Evolutionary conservation across 2,113 vertebrate genomes (phyloP).

Genomic region (Plotosus lineatus): DNA sequence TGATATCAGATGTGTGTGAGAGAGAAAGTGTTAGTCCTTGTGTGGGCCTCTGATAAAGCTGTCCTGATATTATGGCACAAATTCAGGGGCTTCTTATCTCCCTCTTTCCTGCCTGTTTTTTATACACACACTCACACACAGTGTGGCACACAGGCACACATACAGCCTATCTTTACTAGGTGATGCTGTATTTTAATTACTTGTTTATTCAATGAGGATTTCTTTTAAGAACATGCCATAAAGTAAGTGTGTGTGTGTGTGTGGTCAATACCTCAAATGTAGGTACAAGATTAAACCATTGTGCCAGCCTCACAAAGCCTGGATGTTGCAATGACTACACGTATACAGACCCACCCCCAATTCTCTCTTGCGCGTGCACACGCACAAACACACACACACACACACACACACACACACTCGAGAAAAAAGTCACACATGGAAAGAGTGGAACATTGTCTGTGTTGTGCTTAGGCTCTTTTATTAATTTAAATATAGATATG

Average conservation of each 20-base stretch:
- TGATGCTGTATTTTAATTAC: not conserved
- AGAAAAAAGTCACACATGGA: constrained; percentile 52
- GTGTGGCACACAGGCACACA: not conserved
- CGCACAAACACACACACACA: not conserved
- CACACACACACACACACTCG: constrained; percentile 4
- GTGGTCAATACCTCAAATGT: not conserved
- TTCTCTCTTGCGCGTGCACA: too few species aligned
- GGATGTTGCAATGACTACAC: constrained; percentile 7
- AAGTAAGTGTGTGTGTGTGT: not conserved
- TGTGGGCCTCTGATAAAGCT: constrained; percentile 67
- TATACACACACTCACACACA: constrained; percentile 2
- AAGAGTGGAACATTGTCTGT: constrained; percentile 53
- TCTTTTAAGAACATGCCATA: not conserved
- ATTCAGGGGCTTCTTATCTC: constrained; percentile 72
- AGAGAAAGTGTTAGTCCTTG: constrained; percentile 37
- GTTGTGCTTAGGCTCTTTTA: constrained; percentile 36
- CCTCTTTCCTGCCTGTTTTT: constrained; percentile 49
- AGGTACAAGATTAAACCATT: not conserved
- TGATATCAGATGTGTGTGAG: constrained; percentile 33
- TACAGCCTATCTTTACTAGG: not conserved
- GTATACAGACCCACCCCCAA: too few species aligned
- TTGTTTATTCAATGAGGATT: not conserved
- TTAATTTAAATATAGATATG: constrained; percentile 53
- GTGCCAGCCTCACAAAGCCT: not conserved
- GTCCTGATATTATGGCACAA: constrained; percentile 68